Base-by-base conservation (phyloP, 2,797 vertebrate species). In the Chanos chanos region DNA sequence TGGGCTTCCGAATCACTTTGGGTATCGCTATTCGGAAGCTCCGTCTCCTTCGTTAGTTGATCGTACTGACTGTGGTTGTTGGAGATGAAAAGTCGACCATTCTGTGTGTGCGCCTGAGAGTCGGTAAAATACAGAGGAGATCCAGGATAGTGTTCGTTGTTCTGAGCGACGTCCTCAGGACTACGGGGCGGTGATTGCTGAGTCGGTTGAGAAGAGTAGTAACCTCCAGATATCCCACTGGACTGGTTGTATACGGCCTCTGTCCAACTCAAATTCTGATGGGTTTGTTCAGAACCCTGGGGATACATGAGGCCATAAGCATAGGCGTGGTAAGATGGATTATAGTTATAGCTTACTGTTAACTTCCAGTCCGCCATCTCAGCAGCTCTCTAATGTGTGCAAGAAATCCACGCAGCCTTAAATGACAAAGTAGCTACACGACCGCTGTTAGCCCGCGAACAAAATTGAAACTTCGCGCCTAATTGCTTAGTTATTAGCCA, bases 291-390 rank as follows among this genome's bases (percentile, higher is more conserved):
- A 0, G 81, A 3, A 4, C 25, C 59, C 16, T 72, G 59, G 10
- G 56, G 85, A 53, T 85, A 88, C 66, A 86, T 10, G 2, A 87
- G 53, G 7, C 86, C 75, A 54, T 87, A 88, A 0, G 86, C 83
- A 31, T 87, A 91, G 0, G 84, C 73, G 4, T 87, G 85, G 59
- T 86, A 89, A 0, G 86, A 70, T 0, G 80, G 66, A 59, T 73
- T 87, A 60, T 83, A 87, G 34, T 85, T 88, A 71, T 87, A 88
- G 28, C 31, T 77, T 3, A 86, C 36, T 2, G 83, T 86, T 2
- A 81, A 27, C 58, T 82, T 88, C 88, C 87, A 90, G 3, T 90
- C 88, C 21, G 86, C 81, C 88, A 91, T 91, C 1, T 24, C 44
- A 25, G 7, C 12, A 10, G n/a, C n/a, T n/a, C n/a, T 49, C 12